Conservation (phyloP, 2,113 vertebrate genomes). For the Tragelaphus imberbis region DNA sequence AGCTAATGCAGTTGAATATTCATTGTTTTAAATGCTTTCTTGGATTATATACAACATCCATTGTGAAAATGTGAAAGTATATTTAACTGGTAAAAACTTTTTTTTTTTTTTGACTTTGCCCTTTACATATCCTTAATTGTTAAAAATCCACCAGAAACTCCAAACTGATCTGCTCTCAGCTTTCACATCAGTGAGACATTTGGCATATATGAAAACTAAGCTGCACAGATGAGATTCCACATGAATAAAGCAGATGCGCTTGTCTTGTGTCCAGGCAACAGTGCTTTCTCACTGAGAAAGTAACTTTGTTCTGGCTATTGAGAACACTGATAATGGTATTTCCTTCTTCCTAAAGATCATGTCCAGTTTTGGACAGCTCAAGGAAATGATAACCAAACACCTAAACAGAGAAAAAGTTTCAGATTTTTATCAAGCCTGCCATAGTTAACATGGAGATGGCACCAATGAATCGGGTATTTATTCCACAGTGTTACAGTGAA, state of each 20-base stretch:
- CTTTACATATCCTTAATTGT: background rate
- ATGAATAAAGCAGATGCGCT: background rate
- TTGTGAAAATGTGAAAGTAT: background rate
- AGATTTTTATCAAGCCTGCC: background rate
- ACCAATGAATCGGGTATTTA: background rate
- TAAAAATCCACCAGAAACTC: background rate
- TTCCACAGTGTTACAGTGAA: background rate
- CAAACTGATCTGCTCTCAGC: background rate
- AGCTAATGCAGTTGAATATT: conserved; percentile 57
- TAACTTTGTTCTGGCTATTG: background rate
- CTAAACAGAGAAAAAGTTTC: background rate
- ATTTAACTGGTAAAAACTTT: background rate
- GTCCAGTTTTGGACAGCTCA: background rate
- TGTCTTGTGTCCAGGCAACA: background rate
- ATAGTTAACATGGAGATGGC: background rate
- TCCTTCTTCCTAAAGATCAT: background rate
- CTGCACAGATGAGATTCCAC: background rate
- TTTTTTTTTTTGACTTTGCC: background rate
- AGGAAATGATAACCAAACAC: background rate
- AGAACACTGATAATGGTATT: background rate
- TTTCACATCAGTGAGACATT: background rate
- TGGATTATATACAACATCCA: conserved; percentile 43
- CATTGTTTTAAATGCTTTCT: conserved; percentile 60
- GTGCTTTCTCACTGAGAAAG: background rate
- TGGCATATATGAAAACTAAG: background rate